Evolutionary conservation across 2,888 invertebrate genomes (phyloP).

Genomic region (Lucinisca nassula): DNA sequence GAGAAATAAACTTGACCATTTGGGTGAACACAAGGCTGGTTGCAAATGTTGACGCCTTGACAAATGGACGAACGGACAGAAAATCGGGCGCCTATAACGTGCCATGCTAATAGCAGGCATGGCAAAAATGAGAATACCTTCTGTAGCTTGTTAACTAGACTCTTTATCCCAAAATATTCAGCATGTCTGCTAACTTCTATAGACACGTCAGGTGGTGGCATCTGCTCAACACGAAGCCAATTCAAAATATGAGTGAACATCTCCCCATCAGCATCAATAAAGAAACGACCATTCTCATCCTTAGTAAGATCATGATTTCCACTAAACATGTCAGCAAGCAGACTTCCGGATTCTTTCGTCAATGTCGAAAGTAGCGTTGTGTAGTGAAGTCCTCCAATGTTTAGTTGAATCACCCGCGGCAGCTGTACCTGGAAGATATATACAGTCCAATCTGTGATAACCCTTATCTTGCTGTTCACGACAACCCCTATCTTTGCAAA

Average conservation of each 20-base stretch:
- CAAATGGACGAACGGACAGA: too few relatives aligned
- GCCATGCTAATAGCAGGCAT: too few relatives aligned
- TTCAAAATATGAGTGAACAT: background rate
- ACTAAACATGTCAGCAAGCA: background rate
- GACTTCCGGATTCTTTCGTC: background rate
- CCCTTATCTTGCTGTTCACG: too few relatives aligned
- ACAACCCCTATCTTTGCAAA: too few relatives aligned
- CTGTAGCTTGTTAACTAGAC: background rate
- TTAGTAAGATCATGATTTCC: background rate
- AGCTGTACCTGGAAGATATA: too few relatives aligned
- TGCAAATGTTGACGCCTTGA: too few relatives aligned
- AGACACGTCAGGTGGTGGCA: background rate
- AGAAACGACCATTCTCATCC: background rate
- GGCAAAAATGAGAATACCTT: too few relatives aligned
- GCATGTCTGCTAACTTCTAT: background rate
- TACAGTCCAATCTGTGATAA: too few relatives aligned
- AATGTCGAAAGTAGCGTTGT: background rate
- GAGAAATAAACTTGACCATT: too few relatives aligned
- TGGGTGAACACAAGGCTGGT: too few relatives aligned
- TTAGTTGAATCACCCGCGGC: background rate
- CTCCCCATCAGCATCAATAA: background rate
- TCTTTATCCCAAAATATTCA: background rate
- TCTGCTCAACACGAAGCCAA: background rate
- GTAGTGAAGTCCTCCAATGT: background rate
- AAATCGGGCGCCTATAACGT: too few relatives aligned